Evolutionary conservation across 2,113 vertebrate species (phyloP).

Genomic region (Leuciscus idus): DNA sequence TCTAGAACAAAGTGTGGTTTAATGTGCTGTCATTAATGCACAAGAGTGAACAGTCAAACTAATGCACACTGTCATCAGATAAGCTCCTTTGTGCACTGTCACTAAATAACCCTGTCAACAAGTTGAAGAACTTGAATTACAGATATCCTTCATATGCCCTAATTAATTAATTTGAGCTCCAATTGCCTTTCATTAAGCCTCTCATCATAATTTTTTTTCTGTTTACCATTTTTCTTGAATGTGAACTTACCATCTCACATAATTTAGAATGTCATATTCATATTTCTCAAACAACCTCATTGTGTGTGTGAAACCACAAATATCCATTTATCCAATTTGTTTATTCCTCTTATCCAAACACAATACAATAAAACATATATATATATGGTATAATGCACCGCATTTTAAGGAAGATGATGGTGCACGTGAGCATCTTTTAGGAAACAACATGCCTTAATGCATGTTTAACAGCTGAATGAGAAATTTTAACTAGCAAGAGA

Average conservation of each 20-base stretch:
- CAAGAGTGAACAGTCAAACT: not conserved
- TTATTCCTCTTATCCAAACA: not conserved
- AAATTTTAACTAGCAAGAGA: not conserved
- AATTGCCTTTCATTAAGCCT: conserved; percentile 10
- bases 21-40: not conserved
- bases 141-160: not conserved
- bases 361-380: conserved; percentile 9
- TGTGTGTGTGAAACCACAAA: conserved; percentile 10
- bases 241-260: not conserved
- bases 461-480: not conserved
- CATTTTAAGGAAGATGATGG: not conserved
- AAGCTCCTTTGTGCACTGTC: not conserved
- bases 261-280: not conserved
- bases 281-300: not conserved
- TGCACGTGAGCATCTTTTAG: not conserved
- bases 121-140: not conserved
- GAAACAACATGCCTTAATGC: not conserved
- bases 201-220: not conserved
- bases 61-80: not conserved
- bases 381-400: not conserved
- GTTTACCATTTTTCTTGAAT: conserved; percentile 1
- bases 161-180: not conserved
- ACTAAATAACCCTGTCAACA: not conserved
- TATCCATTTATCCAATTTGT: not conserved
- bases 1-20: conserved; percentile 8